Evolutionary conservation across 2,888 invertebrate genomes (phyloP).

Genomic region (Ommatoiulus sabulosus): DNA sequence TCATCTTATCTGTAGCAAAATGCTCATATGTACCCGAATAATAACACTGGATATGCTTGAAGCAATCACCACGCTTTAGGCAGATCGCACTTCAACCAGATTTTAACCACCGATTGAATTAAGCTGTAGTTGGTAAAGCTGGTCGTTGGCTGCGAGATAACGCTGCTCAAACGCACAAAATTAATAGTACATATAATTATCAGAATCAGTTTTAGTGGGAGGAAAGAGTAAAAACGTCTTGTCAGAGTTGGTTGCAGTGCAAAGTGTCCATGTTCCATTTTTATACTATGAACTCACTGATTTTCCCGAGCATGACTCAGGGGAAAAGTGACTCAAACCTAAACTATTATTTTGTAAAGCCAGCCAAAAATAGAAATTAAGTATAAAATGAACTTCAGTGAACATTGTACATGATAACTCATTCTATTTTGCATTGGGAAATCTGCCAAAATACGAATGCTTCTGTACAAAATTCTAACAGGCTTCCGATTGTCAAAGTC

Average conservation of each 20-base stretch:
- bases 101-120: not conserved
- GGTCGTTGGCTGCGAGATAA: not conserved
- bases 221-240: not conserved
- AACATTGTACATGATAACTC: not conserved
- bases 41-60: not conserved
- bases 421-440: too few relatives aligned
- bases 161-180: not conserved
- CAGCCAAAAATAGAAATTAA: not conserved
- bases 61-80: not conserved
- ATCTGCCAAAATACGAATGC: too few relatives aligned
- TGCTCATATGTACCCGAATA: not conserved
- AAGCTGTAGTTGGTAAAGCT: not conserved
- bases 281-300: not conserved
- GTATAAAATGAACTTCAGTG: not conserved
- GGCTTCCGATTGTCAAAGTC: too few relatives aligned
- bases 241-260: not conserved
- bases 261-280: not conserved
- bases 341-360: not conserved
- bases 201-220: not conserved
- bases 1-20: not conserved
- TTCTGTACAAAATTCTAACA: too few relatives aligned
- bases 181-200: not conserved
- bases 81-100: not conserved
- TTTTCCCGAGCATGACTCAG: not conserved
- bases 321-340: not conserved